Base-by-base conservation (phyloP, 2,888 invertebrate genomes). In the Cantharis flavilabris region DNA sequence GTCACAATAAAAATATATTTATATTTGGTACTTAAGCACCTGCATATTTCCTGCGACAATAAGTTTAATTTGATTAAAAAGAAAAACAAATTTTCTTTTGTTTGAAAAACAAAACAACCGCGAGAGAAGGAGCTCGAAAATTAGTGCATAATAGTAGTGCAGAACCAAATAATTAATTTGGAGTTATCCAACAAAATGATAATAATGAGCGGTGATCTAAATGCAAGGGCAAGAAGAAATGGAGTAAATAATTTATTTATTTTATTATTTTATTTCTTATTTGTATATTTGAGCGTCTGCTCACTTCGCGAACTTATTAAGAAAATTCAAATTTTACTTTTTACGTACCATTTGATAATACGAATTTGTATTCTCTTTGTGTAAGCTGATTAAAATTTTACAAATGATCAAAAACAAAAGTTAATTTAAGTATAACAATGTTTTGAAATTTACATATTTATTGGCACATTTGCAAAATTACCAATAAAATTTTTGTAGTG, bases 1-100 rank as follows among this genome's bases (percentile, higher is more conserved):
- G 84, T 84, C 83, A 83, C 81, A 18, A 11, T 64, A 69, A 72
- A 71, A 72, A 76, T 76, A 76, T 76, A 76, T 76, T 76, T 65
- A 33, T 72, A 30, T 67, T 16, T n/a, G 13, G 9, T 23, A 67
- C 11, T 26, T 18, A 67, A 23, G 3, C 18, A 23, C 23, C 65
- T 67, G 26, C 65, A 67, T 67, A 67, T 67, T 67, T 16, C 23
- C 13, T 67, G 20, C 2, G n/a, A 49, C 49, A 49, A 49, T 49
- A 49, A 5, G 7, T 49, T 49, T n/a, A n/a, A n/a, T 49, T n/a
- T 7, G n/a, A 49, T 49, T 49, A n/a, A n/a, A 49, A n/a, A 0
- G 26, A 49, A 49, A 49, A 49, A n/a, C n/a, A n/a, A n/a, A 49
- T 26, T 26, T 26, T 26, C 23, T 26, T 26, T 26, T 26, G 23